Evolutionary conservation across 2,888 invertebrate genomes (phyloP).

Genomic region (Diarsia mendica): DNA sequence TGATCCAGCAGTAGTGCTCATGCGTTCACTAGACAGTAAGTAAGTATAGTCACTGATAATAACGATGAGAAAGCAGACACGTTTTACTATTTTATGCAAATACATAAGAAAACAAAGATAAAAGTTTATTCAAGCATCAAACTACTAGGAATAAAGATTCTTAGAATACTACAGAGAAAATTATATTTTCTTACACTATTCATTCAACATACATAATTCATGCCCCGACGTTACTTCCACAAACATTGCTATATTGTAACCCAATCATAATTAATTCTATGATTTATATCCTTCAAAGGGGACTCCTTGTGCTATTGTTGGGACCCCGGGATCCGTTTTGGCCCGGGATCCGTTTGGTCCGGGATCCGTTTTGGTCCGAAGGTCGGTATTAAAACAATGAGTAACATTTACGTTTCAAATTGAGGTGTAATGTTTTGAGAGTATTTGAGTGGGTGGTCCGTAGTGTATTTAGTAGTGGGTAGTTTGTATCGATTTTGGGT

Average conservation of each 20-base stretch:
- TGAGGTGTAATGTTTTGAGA: slow-evolving; percentile 46
- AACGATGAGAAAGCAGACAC: neutral
- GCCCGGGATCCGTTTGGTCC: slow-evolving; percentile 19
- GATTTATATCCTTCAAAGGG: slow-evolving; percentile 68
- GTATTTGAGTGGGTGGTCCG: neutral
- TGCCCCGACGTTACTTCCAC: slow-evolving; percentile 17
- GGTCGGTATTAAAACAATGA: slow-evolving; percentile 50
- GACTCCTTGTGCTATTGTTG: slow-evolving; percentile 53
- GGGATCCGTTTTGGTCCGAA: slow-evolving; percentile 33
- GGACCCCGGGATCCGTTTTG: slow-evolving; percentile 26
- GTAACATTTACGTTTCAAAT: slow-evolving; percentile 43
- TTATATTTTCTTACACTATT: neutral
- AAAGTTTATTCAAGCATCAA: neutral
- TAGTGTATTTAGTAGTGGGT: slow-evolving; percentile 3
- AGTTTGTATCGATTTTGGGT: neutral
- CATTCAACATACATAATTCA: slow-evolving; percentile 36
- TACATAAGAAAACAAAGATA: neutral
- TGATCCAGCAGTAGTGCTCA: neutral
- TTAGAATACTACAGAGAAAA: neutral
- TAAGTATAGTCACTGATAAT: neutral
- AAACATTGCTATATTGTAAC: slow-evolving; percentile 52
- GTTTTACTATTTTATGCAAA: neutral
- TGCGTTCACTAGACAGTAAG: neutral
- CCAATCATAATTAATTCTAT: slow-evolving; percentile 72
- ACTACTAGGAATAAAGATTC: neutral